Evolutionary conservation across 1,140 invertebrate species (phyloP), one percentile per base, ranked within the genome.

Genomic region (Drosophila orosa): DNA sequence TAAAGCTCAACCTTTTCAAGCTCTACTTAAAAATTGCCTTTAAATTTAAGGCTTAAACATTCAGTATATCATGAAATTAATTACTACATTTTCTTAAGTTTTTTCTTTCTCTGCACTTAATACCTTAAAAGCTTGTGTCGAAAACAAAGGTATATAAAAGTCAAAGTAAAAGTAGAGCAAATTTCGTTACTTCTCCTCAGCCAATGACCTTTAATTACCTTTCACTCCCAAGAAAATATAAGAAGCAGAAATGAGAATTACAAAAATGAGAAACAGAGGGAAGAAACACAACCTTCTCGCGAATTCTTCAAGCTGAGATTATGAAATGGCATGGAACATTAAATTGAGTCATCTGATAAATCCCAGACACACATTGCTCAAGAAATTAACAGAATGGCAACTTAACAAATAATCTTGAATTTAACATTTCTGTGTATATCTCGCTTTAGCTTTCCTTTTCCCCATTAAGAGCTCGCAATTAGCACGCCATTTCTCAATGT

Each of bases 191-290:
- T 40, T 42, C 24, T 56, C 37, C 48, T 31, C 57, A 19, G 63
- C 27, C 72, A 84, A 72, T 72, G 80, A 84, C 73, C 72, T 76
- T 57, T 69, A 69, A 74, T 65, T 82, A 71, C 83, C 83, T 79
- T 86, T 86, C 79, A 73, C 83, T 85, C 22, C 48, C 48, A 19
- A 33, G 17, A 22, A 33, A 52, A 2, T 13, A 45, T 35, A 25
- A 22, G 17, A 65, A 35, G 6, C 7, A 37, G 7, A 29, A 37
- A 24, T 42, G n/a, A 31, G 19, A 29, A 58, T 50, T 4, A 19
- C 2, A n/a, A 31, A 37, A 33, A 60, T 12, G n/a, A 44, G 40
- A 60, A 19, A 15, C 15, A 24, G 10, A 33, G 10, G 24, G 22
- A 25, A 29, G 42, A 29, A 44, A 19, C 19, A n/a, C 9, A 44